Evolutionary conservation across 1,140 invertebrate species (phyloP), one percentile per base, ranked within the genome.

Genomic region (Catajapyx aquilonaris): DNA sequence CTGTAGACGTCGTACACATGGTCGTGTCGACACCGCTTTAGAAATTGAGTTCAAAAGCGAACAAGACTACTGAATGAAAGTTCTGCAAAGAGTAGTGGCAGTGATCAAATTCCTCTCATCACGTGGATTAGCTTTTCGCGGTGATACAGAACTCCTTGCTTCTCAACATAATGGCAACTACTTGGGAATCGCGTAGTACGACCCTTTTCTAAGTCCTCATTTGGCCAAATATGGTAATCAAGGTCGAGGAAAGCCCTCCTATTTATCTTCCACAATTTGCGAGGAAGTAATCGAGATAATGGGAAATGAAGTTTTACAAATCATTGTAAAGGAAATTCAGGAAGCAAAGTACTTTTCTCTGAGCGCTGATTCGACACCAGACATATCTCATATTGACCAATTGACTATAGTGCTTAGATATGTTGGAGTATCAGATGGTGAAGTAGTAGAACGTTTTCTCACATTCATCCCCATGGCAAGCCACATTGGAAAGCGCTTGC

Each of bases 391-490:
- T 19, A 19, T 34, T 16, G 18, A 34, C 20, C 33, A 34, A 19
- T 11, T 34, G n/a, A 11, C 33, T 19, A 19, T 34, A 34, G 19
- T 34, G 11, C n/a, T 34, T 13, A 34, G 33, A 19, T 34, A 19
- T 19, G n/a, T 13, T 19, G 7, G 13, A 9, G 7, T 33, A 17
- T 28, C 25, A 28, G n/a, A 28, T 28, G 32, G 16, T 33, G 15
- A 33, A 15, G 32, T 33, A 5, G 7, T 33, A 7, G 32, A 15
- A 15, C 32, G 32, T 15, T 33, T 33, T 33, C 16, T 17, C 15
- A 33, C 32, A 33, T 33, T 33, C 32, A 33, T 33, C 5, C 16
- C 16, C 15, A 33, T 33, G 5, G 15, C 10, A 33, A 33, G 32
- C 5, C 32, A 33, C 32, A 33, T 16, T 33, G 32, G 32, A 5